Evolutionary conservation across 2,797 vertebrate species (phyloP).

Genomic region (Alfaro cultratus): DNA sequence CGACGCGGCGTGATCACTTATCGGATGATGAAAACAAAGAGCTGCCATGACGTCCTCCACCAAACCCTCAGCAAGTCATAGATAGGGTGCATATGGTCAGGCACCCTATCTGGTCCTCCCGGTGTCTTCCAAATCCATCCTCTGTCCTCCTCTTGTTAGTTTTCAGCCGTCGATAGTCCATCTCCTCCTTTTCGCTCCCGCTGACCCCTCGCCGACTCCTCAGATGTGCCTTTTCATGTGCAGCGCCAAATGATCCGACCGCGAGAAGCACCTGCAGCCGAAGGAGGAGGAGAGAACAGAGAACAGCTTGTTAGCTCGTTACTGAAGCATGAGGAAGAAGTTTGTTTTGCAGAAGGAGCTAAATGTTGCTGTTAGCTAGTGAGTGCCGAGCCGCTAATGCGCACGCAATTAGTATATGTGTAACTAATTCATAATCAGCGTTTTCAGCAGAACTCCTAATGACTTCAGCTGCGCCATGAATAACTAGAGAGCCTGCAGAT

Average conservation of each 20-base stretch:
- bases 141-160: conserved; percentile 41
- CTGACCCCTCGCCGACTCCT: conserved; percentile 55
- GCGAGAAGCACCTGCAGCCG: conserved; percentile 95
- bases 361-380: conserved; percentile 76
- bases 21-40: conserved; percentile 31
- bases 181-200: conserved; percentile 45
- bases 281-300: conserved; percentile 51
- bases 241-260: conserved; percentile 98
- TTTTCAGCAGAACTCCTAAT: conserved; percentile 74
- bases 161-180: conserved; percentile 37
- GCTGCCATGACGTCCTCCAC: conserved; percentile 44
- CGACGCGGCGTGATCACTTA: conserved; percentile 1
- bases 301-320: conserved; percentile 64
- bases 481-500: conserved; percentile 70
- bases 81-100: conserved; percentile 33
- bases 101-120: conserved; percentile 26
- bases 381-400: conserved; percentile 70
- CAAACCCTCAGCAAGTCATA: conserved; percentile 31
- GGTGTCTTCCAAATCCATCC: conserved; percentile 29
- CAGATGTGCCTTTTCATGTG: conserved; percentile 99
- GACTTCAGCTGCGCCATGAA: conserved; percentile 75
- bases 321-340: conserved; percentile 45
- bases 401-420: conserved; percentile 77
- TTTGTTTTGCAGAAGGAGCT: conserved; percentile 72
- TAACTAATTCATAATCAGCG: conserved; percentile 81